phyloP scores from a whole-genome alignment of 1,140 invertebrate genomes.

The Drosophila navojoa region DNA sequence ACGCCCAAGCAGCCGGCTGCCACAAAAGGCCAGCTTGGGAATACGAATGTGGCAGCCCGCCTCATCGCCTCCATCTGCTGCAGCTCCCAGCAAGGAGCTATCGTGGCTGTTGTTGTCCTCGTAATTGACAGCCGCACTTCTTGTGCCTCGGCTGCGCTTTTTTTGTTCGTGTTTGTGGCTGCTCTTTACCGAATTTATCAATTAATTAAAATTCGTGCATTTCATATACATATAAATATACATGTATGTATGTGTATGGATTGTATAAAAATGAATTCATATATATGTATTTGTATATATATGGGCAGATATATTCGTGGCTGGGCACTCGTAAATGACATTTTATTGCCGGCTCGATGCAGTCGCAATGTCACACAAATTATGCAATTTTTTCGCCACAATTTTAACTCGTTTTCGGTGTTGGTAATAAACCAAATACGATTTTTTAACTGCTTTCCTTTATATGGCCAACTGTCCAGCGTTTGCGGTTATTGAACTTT shows the following conservation, averaged over 20 bases:
- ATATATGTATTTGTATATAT: conserved; percentile 65
- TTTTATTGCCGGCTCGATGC: conserved; percentile 66
- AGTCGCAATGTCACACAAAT: conserved; percentile 74
- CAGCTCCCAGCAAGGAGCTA: conserved; percentile 23
- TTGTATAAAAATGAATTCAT: conserved; percentile 65
- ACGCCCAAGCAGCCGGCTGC: conserved; percentile 58
- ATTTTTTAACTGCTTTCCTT: conserved; percentile 26
- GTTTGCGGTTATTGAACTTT: conserved; percentile 71
- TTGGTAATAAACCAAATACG: conserved; percentile 73
- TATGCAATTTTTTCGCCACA: conserved; percentile 81
- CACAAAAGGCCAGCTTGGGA: conserved; percentile 47
- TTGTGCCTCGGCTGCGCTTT: conserved; percentile 28
- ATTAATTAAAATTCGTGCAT: conserved; percentile 83
- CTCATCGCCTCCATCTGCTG: conserved; percentile 1
- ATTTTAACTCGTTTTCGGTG: conserved; percentile 78
- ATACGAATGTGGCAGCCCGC: conserved; percentile 27
- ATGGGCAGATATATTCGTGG: conserved; percentile 55
- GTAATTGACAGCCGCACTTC: conserved; percentile 80
- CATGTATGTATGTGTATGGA: conserved; percentile 45
- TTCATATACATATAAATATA: conserved; percentile 68
- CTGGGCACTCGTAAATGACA: conserved; percentile 63
- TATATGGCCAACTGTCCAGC: conserved; percentile 56
- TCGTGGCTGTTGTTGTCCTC: conserved; percentile 52
- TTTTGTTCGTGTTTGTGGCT: conserved; percentile 19
- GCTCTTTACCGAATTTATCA: conserved; percentile 80